Evolutionary conservation across 2,113 vertebrate genomes (phyloP), one percentile per base, ranked within the genome.

Genomic region (Hypocryptadius cinnamomeus): DNA sequence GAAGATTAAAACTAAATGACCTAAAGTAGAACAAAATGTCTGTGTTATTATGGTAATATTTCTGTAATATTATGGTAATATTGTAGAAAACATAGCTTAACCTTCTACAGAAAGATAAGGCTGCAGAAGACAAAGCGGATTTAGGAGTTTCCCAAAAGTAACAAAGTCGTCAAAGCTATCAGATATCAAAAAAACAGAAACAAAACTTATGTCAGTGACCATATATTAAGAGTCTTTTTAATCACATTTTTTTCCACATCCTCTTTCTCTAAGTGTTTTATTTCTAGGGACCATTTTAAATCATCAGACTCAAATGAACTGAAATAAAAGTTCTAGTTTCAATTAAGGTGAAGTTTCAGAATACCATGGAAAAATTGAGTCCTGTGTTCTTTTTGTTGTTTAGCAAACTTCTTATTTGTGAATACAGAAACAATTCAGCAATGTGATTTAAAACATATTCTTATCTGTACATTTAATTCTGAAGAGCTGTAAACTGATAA

Each of bases 351-450:
- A 76, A 15, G 7, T 72, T 94, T 73, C 63, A 72, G 45, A 69
- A 28, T 57, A 44, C 5, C 44, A 9, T 20, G 16, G 16, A 74
- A 77, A 84, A 84, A 9, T 5, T 0, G 0, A 40, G 6, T 39
- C 30, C 4, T 7, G 6, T 30, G 13, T 82, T 68, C 40, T 5
- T 54, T 57, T 68, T 69, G 16, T 4, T 77, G 91, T 91, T 79
- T 81, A 15, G 5, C 24, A 85, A 53, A 25, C 3, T 74, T 66
- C 11, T 85, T 53, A 77, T 45, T 72, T 3, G 0, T 59, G 54
- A 82, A 72, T 61, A 88, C 23, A 48, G 25, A 69, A 88, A 60
- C 8, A 83, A 70, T 12, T 70, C 68, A 69, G 7, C 5, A 64
- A 18, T 65, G 16, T 35, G 44, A 78, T 80, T 70, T 66, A 63